Evolutionary conservation across 2,113 vertebrate genomes (phyloP).

Genomic region (Anarhynchus alexandrinus): DNA sequence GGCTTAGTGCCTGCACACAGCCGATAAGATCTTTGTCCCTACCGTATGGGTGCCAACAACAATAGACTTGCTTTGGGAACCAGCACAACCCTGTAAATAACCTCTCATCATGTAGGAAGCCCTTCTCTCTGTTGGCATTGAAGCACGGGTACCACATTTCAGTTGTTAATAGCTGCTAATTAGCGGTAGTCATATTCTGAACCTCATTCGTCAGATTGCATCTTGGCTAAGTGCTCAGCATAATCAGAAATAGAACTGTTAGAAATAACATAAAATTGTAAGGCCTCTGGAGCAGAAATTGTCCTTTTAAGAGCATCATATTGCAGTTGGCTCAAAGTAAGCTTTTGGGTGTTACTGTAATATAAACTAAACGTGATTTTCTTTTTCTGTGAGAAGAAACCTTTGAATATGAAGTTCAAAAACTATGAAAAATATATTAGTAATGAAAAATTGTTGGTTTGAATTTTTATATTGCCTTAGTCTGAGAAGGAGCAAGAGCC

Average conservation of each 20-base stretch:
- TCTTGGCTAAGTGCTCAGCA: conserved; percentile 21
- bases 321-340: background rate
- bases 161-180: conserved; percentile 69
- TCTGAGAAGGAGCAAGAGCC: background rate
- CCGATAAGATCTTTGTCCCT: background rate
- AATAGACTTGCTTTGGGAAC: conserved; percentile 8
- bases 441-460: background rate
- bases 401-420: background rate
- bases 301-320: background rate
- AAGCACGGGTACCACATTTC: conserved; percentile 24
- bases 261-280: background rate
- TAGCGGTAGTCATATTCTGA: conserved; percentile 57
- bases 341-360: background rate
- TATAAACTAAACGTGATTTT: background rate
- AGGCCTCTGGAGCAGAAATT: background rate
- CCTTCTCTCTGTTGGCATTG: conserved; percentile 34
- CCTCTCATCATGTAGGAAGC: conserved; percentile 41
- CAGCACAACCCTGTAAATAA: conserved; percentile 36
- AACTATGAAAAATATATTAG: background rate
- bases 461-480: background rate
- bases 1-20: conserved; percentile 50
- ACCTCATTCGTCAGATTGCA: conserved; percentile 29
- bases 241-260: conserved; percentile 34
- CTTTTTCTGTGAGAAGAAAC: background rate
- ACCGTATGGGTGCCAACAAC: conserved; percentile 54